These are phyloP conservation scores for Rhamnusium bicolor DNA, from an alignment of 2,888 invertebrate species.

Conservation along the genomic window DNA sequence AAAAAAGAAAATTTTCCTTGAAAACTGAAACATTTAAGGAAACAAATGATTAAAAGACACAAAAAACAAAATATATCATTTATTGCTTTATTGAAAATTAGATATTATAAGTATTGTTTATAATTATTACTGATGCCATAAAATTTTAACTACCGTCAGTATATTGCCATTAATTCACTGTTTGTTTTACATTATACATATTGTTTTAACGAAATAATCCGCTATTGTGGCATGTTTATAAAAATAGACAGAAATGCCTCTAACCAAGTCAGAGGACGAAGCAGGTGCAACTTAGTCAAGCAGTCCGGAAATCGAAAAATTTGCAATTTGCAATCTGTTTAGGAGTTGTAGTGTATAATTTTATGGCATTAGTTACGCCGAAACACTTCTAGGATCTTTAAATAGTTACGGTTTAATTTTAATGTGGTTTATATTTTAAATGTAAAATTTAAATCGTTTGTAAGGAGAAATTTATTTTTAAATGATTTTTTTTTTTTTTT, in stretches of 20 bases:
- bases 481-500: no score
- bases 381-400: conserved; percentile 15
- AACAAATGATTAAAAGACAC: no score
- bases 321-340: conserved; percentile 26
- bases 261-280: background rate
- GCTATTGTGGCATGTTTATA: background rate
- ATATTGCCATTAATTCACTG: no score
- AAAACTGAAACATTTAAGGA: no score
- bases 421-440: background rate
- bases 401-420: conserved; percentile 12
- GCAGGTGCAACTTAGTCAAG: conserved; percentile 5
- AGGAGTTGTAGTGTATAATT: conserved; percentile 10
- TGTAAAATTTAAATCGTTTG: background rate
- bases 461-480: conserved; percentile 2
- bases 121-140: no score
- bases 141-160: no score
- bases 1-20: no score
- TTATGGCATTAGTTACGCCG: conserved; percentile 14
- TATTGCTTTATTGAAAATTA: no score
- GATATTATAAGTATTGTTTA: no score
- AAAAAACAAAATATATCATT: no score
- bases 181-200: no score
- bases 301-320: conserved; percentile 23
- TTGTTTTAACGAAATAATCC: no score
- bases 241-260: background rate